Evolutionary conservation across 2,113 vertebrate genomes (phyloP).

Genomic region (Urocolius indicus): DNA sequence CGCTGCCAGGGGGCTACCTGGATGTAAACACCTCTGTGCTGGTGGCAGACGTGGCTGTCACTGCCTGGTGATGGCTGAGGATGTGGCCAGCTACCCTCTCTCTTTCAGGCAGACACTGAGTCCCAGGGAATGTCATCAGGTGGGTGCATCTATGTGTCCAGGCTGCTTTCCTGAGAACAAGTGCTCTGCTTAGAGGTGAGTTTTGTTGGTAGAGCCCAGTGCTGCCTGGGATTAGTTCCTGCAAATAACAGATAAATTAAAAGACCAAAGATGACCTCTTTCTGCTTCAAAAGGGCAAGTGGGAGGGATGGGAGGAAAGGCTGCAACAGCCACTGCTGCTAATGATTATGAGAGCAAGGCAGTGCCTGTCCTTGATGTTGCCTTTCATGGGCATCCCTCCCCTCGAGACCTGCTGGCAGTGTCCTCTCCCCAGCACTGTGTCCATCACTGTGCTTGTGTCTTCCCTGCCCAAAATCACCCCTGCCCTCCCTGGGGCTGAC

Average conservation of each 20-base stretch:
- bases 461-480: background rate
- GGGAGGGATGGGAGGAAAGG: background rate
- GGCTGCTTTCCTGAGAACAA: background rate
- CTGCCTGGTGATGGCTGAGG: background rate
- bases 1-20: background rate
- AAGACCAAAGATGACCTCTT: background rate
- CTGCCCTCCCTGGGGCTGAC: background rate
- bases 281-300: background rate
- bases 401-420: background rate
- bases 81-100: background rate
- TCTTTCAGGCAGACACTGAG: fast-evolving
- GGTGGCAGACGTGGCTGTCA: background rate
- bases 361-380: background rate
- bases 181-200: background rate
- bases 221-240: background rate
- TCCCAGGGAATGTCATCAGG: background rate
- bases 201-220: background rate
- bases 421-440: background rate
- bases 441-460: background rate
- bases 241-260: background rate
- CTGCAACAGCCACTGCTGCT: background rate
- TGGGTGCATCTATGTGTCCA: fast-evolving
- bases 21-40: too few species aligned
- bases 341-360: background rate
- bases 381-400: background rate